Base-by-base conservation (phyloP, 1,140 invertebrate species). In the Theocolax elegans region DNA sequence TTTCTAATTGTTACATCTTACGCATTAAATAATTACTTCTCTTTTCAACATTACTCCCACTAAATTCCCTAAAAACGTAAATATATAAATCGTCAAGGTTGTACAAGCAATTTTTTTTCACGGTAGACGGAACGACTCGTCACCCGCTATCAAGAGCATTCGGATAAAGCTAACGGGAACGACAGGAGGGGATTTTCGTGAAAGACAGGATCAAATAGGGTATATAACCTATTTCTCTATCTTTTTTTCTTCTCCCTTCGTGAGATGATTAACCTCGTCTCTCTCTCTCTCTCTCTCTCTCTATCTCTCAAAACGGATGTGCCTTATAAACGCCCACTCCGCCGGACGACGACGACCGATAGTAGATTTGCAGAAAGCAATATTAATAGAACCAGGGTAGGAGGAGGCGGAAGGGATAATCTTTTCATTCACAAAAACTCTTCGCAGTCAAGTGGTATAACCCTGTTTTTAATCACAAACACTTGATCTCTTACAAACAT, bases 361-460 rank as follows among this genome's bases (percentile, higher is more conserved):
- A 15, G 42, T 27, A 70, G 68, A 78, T 78, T 74, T 71, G 67
- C 56, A 67, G 72, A 77, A 78, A 79, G 77, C 72, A 76, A 78
- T 78, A 79, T 78, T 77, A 78, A 79, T 79, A 77, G 73, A 70
- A n/a, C n/a, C n/a, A 53, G 48, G 12, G 23, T 35, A 44, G 23
- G 25, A 35, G 31, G 29, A 60, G n/a, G n/a, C n/a, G n/a, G n/a
- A 12, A 19, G 27, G 53, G 23, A 49, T 59, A 59, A 59, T 59
- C 44, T 67, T 15, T 19, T 44, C 27, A 35, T 48, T n/a, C 17
- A 25, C 10, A 40, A 35, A 56, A 44, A 35, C 35, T 65, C 51
- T 44, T 19, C 3, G 29, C n/a, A 23, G 8, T 58, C 53, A 58
- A 56, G 53, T 56, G 53, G 25, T 46, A 56, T 6, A 4, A 59